Evolutionary conservation across 2,113 vertebrate genomes (phyloP).

Genomic region (Neolamprologus tretocephalus): DNA sequence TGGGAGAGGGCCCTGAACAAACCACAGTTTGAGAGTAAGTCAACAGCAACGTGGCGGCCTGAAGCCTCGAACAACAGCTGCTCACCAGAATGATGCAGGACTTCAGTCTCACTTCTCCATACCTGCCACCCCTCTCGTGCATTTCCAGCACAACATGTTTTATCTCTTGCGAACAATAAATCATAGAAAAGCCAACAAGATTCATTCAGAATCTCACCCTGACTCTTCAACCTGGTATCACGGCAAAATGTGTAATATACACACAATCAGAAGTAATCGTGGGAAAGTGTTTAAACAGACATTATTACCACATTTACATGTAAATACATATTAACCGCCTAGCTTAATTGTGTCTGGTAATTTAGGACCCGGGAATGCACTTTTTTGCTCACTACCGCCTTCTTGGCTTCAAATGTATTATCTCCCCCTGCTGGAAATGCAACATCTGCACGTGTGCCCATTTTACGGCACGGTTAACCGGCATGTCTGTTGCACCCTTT

Average conservation of each 20-base stretch:
- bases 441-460: neutral
- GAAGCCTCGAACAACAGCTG: conserved; percentile 24
- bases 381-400: neutral
- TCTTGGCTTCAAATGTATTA: neutral
- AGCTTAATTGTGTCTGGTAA: neutral
- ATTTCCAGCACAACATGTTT: neutral
- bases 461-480: neutral
- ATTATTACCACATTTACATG: neutral
- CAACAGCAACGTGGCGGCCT: conserved; percentile 1
- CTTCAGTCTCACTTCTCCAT: neutral
- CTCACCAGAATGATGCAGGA: neutral
- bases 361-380: neutral
- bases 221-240: neutral
- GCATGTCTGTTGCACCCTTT: neutral
- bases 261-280: neutral
- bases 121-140: neutral
- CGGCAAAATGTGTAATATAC: neutral
- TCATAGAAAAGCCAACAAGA: neutral
- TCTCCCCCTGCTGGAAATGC: neutral
- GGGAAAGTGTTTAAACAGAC: neutral
- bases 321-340: rapidly evolving
- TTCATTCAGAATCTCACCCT: neutral
- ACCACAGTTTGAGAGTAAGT: neutral
- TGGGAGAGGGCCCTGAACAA: conserved; percentile 19
- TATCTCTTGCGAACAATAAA: neutral